Evolutionary conservation across 2,888 invertebrate species (phyloP).

Genomic region (Torymus texanus): DNA sequence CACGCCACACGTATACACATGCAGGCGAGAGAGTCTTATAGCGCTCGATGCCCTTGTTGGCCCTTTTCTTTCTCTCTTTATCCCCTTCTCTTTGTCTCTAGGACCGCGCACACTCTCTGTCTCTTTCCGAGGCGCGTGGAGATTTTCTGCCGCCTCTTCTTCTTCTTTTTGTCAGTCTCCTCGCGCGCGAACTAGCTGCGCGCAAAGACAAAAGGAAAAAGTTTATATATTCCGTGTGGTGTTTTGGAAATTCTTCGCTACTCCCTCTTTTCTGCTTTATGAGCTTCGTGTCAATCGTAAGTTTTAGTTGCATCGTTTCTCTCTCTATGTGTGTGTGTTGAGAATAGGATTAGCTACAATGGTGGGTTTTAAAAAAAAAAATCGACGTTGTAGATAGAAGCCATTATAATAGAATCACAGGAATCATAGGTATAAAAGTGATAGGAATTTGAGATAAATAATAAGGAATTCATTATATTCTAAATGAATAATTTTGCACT

Average conservation of each 20-base stretch:
- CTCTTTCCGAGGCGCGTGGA: not conserved
- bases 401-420: too few relatives aligned
- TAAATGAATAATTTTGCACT: too few relatives aligned
- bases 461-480: too few relatives aligned
- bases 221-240: not conserved
- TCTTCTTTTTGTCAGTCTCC: slow-evolving; percentile 5
- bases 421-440: too few relatives aligned
- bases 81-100: slow-evolving; percentile 48
- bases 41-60: slow-evolving; percentile 59
- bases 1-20: slow-evolving; percentile 6
- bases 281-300: slow-evolving; percentile 31
- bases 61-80: slow-evolving; percentile 59
- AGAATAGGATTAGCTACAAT: too few relatives aligned
- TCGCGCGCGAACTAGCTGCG: not conserved
- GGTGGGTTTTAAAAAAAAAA: too few relatives aligned
- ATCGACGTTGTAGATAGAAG: too few relatives aligned
- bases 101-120: not conserved
- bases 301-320: not conserved
- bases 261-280: not conserved
- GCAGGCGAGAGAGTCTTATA: not conserved
- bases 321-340: slow-evolving; percentile 6
- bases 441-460: too few relatives aligned
- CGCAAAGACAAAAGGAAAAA: slow-evolving; percentile 19
- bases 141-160: not conserved
- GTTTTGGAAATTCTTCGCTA: slow-evolving; percentile 31